Conservation (phyloP, 92 coral and sea anemone genomes). For the Actinernus sp. region DNA sequence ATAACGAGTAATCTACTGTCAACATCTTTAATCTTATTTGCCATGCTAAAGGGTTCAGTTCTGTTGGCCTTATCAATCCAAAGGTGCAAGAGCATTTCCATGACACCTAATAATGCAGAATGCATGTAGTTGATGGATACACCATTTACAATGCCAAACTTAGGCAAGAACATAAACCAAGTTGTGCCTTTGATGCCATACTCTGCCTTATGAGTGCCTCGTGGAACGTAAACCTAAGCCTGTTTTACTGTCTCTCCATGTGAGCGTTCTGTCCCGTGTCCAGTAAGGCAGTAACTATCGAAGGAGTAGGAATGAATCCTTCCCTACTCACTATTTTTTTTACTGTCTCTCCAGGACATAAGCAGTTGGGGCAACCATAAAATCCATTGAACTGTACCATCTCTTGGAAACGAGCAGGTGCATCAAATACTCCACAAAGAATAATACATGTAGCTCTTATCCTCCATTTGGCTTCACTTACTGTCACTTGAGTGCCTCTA, state of each 20-base stretch:
- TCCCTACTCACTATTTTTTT: too few relatives aligned
- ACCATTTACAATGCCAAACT: slow-evolving; percentile 50
- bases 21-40: too few relatives aligned
- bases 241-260: slow-evolving; percentile 21
- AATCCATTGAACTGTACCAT: slow-evolving; percentile 63
- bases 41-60: too few relatives aligned
- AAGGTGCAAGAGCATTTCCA: slow-evolving; percentile 46
- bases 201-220: too few relatives aligned
- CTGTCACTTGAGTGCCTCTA: neutral
- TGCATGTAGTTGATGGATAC: slow-evolving; percentile 62
- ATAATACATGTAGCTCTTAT: slow-evolving; percentile 32
- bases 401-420: slow-evolving; percentile 70
- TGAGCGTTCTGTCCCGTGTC: slow-evolving; percentile 23
- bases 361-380: slow-evolving; percentile 71
- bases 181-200: slow-evolving; percentile 57
- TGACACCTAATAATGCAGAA: slow-evolving; percentile 45
- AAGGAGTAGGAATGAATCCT: too few relatives aligned
- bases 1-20: too few relatives aligned
- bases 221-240: too few relatives aligned
- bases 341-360: slow-evolving; percentile 51
- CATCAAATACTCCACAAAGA: slow-evolving; percentile 64
- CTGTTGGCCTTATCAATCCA: slow-evolving; percentile 43
- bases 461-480: neutral
- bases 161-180: slow-evolving; percentile 50
- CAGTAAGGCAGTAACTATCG: slow-evolving; percentile 18